Percentiles rank a stretch among this genome's conserved stretches.
Evolutionary conservation across 2,113 vertebrate species (phyloP).

Genomic region (Micronycteris hirsuta): DNA sequence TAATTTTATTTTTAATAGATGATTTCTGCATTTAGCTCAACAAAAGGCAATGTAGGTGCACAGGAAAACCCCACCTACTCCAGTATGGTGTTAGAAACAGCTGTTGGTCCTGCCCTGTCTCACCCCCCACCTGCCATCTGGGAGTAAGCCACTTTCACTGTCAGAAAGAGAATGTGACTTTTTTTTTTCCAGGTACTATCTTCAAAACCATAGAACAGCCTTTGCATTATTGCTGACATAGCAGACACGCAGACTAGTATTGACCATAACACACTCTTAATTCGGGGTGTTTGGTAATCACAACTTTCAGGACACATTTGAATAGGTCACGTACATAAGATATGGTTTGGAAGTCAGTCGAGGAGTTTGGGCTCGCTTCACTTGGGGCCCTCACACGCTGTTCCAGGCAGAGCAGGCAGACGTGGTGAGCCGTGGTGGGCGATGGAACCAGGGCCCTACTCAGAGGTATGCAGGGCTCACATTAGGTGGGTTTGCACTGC

Average conservation of each 20-base stretch:
- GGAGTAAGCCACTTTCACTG: not conserved
- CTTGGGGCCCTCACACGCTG: not conserved
- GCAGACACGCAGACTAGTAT: no score
- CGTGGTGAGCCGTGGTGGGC: not conserved
- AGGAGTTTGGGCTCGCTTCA: not conserved
- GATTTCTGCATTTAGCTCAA: not conserved
- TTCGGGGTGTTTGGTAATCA: not conserved
- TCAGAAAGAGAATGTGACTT: not conserved
- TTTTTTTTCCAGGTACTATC: not conserved
- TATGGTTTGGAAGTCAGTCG: not conserved
- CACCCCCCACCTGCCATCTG: not conserved
- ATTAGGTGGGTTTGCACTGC: conserved; percentile 43
- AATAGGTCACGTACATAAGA: not conserved
- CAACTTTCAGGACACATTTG: not conserved
- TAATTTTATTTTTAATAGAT: not conserved
- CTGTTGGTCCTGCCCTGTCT: no score
- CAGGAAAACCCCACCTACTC: not conserved
- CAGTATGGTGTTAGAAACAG: not conserved
- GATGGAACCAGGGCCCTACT: not conserved
- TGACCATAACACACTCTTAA: not conserved
- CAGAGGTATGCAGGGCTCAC: not conserved
- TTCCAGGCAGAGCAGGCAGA: not conserved
- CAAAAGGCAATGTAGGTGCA: not conserved
- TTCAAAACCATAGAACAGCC: not conserved
- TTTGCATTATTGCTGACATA: not conserved